Evolutionary conservation across 2,888 invertebrate species (phyloP), one percentile per base, ranked within the genome.

Genomic region (Eupithecia abbreviata): DNA sequence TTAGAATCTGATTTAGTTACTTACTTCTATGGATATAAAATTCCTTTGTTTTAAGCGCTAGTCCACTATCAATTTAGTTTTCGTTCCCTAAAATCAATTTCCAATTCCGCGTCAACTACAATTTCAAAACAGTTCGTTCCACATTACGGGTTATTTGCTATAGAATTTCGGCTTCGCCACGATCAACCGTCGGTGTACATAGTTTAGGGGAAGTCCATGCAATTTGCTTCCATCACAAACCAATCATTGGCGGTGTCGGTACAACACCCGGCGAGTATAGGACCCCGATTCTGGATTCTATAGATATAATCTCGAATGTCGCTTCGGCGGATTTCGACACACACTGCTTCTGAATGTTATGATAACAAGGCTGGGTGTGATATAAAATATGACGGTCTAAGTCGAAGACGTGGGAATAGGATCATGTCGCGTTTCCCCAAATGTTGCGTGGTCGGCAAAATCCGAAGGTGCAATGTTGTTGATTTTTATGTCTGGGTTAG

Each of bases 191-290:
- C 80, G 77, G 76, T 80, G 73, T 81, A 77, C 79, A 78, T 73
- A 69, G 72, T 73, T 78, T 76, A 75, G 76, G n/a, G 75, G 58
- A 43, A 75, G 77, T 73, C 78, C 82, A 87, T 86, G 89, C 93
- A 93, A 93, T 94, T 94, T 92, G 92, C 89, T 92, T 90, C 92
- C 88, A 92, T 92, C 90, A 91, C 89, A 90, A 90, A 90, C 90
- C 91, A 92, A 93, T 93, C 90, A 90, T 86, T 85, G 89, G 83
- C 80, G 83, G 76, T 75, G 73, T 74, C 72, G 74, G 71, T 74
- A 77, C 76, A 79, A 77, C 76, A 79, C 81, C 77, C 65, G 66
- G 67, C 58, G 62, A 74, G 74, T 55, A 66, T 66, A 42, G 13
- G 42, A 15, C 13, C 18, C 18, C n/a, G 68, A 68, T 45, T 68